Evolutionary conservation across 2,797 vertebrate genomes (phyloP).

Genomic region (Argyrosomus regius): DNA sequence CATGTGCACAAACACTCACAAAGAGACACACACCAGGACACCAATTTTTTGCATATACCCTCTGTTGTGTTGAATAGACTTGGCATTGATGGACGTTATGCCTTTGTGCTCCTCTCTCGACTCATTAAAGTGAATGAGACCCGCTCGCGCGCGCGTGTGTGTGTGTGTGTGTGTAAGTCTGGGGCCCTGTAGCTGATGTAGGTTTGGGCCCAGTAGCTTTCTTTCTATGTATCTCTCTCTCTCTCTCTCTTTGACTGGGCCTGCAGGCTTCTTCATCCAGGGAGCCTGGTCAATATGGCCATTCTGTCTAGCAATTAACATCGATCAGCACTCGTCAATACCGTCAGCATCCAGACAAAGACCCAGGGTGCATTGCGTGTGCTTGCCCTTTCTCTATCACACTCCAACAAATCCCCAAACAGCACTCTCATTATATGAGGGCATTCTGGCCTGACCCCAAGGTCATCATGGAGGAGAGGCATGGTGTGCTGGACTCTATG

Average conservation of each 20-base stretch:
- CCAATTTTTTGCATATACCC: conserved; percentile 67
- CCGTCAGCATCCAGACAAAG: conserved; percentile 85
- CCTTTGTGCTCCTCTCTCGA: conserved; percentile 77
- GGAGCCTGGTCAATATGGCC: conserved; percentile 85
- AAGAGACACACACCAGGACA: conserved; percentile 51
- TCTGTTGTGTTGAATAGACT: conserved; percentile 75
- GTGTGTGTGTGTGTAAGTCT: conserved; percentile 56
- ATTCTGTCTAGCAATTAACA: conserved; percentile 90
- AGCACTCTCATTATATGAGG: conserved; percentile 84
- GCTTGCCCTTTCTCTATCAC: conserved; percentile 81
- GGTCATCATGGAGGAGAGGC: conserved; percentile 74
- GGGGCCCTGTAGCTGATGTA: conserved; percentile 66
- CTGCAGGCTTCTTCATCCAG: conserved; percentile 81
- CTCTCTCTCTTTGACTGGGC: conserved; percentile 74
- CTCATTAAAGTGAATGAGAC: conserved; percentile 81
- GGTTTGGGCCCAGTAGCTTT: conserved; percentile 57
- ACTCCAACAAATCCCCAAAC: conserved; percentile 83
- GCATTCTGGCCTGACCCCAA: conserved; percentile 82
- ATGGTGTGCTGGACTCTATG: conserved; percentile 69
- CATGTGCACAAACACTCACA: conserved; percentile 52
- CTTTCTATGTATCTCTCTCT: conserved; percentile 47
- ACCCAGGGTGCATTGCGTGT: conserved; percentile 83
- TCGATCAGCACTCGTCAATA: conserved; percentile 88
- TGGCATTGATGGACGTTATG: conserved; percentile 80
- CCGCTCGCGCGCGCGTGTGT: conserved; percentile 46